Evolutionary conservation across 30 jellyfish, hydroid and myxozoan genomes (phyloP).

Genomic region (Kudoa iwatai): DNA sequence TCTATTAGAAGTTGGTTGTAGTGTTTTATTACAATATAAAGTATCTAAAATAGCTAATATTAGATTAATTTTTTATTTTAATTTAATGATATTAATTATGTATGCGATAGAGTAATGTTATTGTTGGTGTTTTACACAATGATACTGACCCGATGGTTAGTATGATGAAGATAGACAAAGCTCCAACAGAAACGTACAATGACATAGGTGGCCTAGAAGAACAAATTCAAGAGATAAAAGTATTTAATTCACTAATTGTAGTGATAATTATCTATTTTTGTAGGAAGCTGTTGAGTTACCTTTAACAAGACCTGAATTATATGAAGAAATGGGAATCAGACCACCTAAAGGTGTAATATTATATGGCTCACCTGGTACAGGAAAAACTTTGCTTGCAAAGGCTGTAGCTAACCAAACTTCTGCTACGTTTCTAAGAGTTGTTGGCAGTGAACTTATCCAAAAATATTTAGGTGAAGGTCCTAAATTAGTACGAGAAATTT

Average conservation of each 20-base stretch:
- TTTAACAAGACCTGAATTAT: conserved; percentile 68
- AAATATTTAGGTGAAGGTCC: conserved; percentile 98
- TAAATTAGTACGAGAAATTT: conserved; percentile 50
- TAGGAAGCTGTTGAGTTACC: conserved; percentile 97
- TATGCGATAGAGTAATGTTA: too few species aligned
- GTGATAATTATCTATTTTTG: too few species aligned
- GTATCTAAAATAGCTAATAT: too few species aligned
- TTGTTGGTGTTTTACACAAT: conserved; percentile 69
- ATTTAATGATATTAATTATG: too few species aligned
- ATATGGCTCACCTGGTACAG: conserved; percentile 96
- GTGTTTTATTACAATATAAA: conserved; percentile 62
- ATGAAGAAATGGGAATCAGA: conserved; percentile 85
- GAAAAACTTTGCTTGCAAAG: conserved; percentile 71
- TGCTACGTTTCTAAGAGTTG: conserved; percentile 84
- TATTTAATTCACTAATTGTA: too few species aligned
- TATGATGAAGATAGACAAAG: conserved; percentile 79
- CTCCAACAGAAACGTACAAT: conserved; percentile 84
- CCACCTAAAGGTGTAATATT: conserved; percentile 91
- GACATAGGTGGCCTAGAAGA: conserved; percentile 86
- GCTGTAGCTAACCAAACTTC: conserved; percentile 97
- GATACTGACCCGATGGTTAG: conserved; percentile 96
- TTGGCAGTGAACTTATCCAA: conserved; percentile 78
- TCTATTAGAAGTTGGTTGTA: conserved; percentile 56
- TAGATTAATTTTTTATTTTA: too few species aligned
- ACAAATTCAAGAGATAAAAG: conserved; percentile 76